A percentile compares a stretch with the other conserved stretches of the same genome.
These are phyloP conservation scores for Rhinophrynus dorsalis DNA, from an alignment of 2,797 vertebrate genomes.

Conservation along the genomic window DNA sequence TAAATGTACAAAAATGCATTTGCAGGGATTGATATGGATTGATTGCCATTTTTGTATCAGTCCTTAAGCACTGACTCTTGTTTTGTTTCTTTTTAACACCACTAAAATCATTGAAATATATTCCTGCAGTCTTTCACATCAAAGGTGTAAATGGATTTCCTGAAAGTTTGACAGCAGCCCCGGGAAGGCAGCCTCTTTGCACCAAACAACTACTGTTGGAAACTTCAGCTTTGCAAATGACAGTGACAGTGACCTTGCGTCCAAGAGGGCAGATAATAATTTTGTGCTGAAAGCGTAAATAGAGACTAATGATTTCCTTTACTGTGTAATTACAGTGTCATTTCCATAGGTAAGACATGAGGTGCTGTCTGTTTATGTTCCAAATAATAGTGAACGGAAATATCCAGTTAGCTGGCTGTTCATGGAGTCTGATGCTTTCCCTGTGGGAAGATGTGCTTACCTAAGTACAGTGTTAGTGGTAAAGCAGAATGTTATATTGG, in stretches of 20 bases:
- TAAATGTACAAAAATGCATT: slow-evolving; percentile 43
- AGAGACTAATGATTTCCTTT: slow-evolving; percentile 22
- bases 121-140: slow-evolving; percentile 65
- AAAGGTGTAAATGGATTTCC: slow-evolving; percentile 74
- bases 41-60: slow-evolving; percentile 44
- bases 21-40: slow-evolving; percentile 49
- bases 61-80: slow-evolving; percentile 52
- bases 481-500: no score
- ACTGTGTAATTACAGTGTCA: no score
- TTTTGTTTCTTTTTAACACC: slow-evolving; percentile 47
- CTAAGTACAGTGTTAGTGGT: no score
- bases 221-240: slow-evolving; percentile 61
- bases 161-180: slow-evolving; percentile 64
- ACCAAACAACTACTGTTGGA: slow-evolving; percentile 60
- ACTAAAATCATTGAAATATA: slow-evolving; percentile 65
- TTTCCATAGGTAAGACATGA: no score
- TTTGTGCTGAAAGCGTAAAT: slow-evolving; percentile 56
- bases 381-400: no score
- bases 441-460: no score
- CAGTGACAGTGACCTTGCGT: slow-evolving; percentile 64
- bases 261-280: slow-evolving; percentile 53
- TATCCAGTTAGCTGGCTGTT: no score
- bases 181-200: slow-evolving; percentile 62
- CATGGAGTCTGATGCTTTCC: no score
- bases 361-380: no score